Evolutionary conservation across 2,113 vertebrate genomes (phyloP), one percentile per base, ranked within the genome.

Genomic region (Ophiodon elongatus): DNA sequence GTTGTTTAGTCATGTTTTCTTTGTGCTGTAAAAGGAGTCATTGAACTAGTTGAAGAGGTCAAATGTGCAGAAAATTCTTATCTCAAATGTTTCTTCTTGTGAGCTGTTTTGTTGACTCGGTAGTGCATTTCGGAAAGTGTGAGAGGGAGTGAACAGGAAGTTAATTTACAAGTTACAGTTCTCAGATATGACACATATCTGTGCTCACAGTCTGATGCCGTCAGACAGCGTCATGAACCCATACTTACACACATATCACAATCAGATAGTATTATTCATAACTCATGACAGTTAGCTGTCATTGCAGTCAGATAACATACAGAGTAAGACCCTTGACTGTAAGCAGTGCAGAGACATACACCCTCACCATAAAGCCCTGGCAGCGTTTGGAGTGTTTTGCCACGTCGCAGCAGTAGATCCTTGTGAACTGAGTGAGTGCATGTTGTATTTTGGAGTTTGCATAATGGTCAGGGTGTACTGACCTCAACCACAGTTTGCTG

Each of bases 401-500:
- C 92, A 94, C 93, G 88, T 94, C 39, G 90, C 84, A 87, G 78
- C 63, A 71, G 81, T 57, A 6, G 50, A 79, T 84, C 43, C 75
- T 60, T 81, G 76, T 79, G 75, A 85, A 88, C 39, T 75, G 74
- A 83, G 73, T 6, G 68, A 83, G 81, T 8, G 64, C 70, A 74
- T 85, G 83, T 79, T 81, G 80, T 90, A 90, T 91, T 94, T 92
- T 89, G 85, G 73, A 88, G 67, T 59, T 54, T 79, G 82, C 2
- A 57, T 77, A 80, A 88, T 85, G 75, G 85, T 92, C 88, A 80
- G 82, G 76, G 33, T 80, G 85, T 83, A 86, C 82, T 87, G 89
- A 92, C 90, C 88, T 89, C 86, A 92, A 88, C 91, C 92, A 85
- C 92, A 89, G 69, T 82, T 80, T 47, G 35, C 50, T 62, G 79